phyloP scores from a whole-genome alignment of 1,140 invertebrate genomes.

The Cecropterus lyciades region DNA sequence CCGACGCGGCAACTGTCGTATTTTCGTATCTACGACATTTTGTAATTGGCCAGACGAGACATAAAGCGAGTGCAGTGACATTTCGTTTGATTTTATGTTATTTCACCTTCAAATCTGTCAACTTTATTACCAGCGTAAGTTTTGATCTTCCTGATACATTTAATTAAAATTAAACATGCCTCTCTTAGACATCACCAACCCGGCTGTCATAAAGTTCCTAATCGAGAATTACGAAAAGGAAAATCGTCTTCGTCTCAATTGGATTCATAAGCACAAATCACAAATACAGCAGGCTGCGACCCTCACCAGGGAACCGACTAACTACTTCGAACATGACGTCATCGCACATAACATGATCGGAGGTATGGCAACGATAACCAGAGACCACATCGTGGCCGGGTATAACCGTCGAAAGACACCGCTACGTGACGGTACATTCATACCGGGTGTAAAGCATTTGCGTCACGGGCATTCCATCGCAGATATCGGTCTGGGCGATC shows the following conservation, averaged over 20 bases:
- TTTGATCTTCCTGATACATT: conserved; percentile 29
- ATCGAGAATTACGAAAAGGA: conserved; percentile 70
- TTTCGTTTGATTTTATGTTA: conserved; percentile 40
- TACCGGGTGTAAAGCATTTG: conserved; percentile 52
- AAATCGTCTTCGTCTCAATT: conserved; percentile 63
- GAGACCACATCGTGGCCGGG: conserved; percentile 52
- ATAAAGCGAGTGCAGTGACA: conserved; percentile 40
- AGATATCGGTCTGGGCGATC: conserved; percentile 57
- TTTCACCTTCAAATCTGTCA: conserved; percentile 33
- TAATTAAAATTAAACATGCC: conserved; percentile 48
- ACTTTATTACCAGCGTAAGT: conserved; percentile 36
- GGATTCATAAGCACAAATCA: conserved; percentile 57
- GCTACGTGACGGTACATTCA: conserved; percentile 50
- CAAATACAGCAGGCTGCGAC: conserved; percentile 60
- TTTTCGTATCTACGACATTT: conserved; percentile 46
- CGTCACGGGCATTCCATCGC: conserved; percentile 55
- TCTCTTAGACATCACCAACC: conserved; percentile 60
- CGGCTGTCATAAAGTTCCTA: conserved; percentile 60
- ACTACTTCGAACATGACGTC: conserved; percentile 62
- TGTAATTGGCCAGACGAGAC: conserved; percentile 44
- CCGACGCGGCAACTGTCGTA: conserved; percentile 37
- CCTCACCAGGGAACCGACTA: conserved; percentile 54
- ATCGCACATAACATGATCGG: conserved; percentile 54
- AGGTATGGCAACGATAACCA: conserved; percentile 54
- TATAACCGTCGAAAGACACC: conserved; percentile 51